phyloP scores from a whole-genome alignment of 2,113 vertebrate species.

The Eptesicus fuscus region DNA sequence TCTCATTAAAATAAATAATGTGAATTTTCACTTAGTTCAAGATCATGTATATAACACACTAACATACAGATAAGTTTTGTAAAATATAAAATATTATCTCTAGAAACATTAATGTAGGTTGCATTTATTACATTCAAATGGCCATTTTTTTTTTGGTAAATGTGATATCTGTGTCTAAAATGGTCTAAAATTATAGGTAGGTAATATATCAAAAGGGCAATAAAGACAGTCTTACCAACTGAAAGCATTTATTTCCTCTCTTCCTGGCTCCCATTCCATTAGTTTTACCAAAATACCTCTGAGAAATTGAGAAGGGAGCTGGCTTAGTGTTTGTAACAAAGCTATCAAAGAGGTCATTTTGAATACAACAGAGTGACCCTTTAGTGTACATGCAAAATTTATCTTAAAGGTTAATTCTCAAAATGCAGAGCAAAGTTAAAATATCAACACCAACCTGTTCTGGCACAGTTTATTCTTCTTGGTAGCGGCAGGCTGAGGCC shows the following conservation, averaged over 20 bases:
- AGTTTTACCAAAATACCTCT: conserved; percentile 68
- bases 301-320: conserved; percentile 68
- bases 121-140: conserved; percentile 40
- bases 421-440: conserved; percentile 17
- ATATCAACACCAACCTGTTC: conserved; percentile 88
- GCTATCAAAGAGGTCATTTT: conserved; percentile 56
- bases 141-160: neutral
- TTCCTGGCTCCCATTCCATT: conserved; percentile 71
- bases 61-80: neutral
- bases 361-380: conserved; percentile 58
- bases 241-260: conserved; percentile 76
- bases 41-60: neutral
- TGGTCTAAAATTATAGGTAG: conserved; percentile 18
- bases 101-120: neutral
- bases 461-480: conserved; percentile 93
- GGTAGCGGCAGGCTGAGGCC: conserved; percentile 93
- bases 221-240: conserved; percentile 73
- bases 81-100: conserved; percentile 5
- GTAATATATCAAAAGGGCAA: conserved; percentile 63
- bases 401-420: neutral
- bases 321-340: conserved; percentile 72
- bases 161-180: conserved; percentile 39
- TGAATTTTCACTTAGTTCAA: conserved; percentile 5
- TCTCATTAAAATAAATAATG: conserved; percentile 31
- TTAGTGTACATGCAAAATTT: conserved; percentile 50